phyloP scores from a whole-genome alignment of 1,140 invertebrate species.

The Pinna nobilis region DNA sequence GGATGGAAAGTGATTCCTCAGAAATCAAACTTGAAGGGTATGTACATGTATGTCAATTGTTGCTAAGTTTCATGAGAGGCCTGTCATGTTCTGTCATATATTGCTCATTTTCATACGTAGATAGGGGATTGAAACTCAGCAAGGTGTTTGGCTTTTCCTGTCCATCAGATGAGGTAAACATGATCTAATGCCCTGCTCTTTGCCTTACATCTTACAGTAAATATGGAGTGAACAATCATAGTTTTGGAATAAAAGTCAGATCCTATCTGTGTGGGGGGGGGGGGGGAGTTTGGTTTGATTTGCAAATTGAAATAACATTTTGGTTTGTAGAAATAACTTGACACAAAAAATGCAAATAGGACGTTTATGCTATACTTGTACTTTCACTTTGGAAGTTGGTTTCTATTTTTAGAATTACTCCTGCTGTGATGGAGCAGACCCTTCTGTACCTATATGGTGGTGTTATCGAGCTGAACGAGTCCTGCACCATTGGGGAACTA shows the following conservation, averaged over 20 bases:
- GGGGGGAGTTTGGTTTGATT: not conserved
- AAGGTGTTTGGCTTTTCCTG: too few species aligned
- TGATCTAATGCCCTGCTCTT: too few species aligned
- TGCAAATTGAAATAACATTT: not conserved
- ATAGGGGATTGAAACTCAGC: too few species aligned
- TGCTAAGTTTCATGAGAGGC: too few species aligned
- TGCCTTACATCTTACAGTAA: too few species aligned
- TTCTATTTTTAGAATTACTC: conserved; percentile 82
- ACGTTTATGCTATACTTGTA: too few species aligned
- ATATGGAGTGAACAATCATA: too few species aligned
- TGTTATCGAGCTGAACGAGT: conserved; percentile 87
- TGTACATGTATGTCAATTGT: too few species aligned
- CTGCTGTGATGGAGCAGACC: conserved; percentile 89
- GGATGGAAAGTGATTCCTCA: conserved; percentile 86
- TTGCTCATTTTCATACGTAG: too few species aligned
- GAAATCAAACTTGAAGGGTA: conserved; percentile 89
- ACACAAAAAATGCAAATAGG: conserved; percentile 4
- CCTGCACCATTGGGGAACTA: conserved; percentile 89
- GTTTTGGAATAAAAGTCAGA: conserved; percentile 70
- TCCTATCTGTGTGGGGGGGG: not conserved
- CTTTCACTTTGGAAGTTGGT: too few species aligned
- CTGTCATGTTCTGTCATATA: too few species aligned
- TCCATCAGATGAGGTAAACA: too few species aligned
- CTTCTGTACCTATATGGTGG: conserved; percentile 95
- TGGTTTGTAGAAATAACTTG: not conserved